Evolutionary conservation across 2,888 invertebrate genomes (phyloP).

Genomic region (Ormyrus nitidulus): DNA sequence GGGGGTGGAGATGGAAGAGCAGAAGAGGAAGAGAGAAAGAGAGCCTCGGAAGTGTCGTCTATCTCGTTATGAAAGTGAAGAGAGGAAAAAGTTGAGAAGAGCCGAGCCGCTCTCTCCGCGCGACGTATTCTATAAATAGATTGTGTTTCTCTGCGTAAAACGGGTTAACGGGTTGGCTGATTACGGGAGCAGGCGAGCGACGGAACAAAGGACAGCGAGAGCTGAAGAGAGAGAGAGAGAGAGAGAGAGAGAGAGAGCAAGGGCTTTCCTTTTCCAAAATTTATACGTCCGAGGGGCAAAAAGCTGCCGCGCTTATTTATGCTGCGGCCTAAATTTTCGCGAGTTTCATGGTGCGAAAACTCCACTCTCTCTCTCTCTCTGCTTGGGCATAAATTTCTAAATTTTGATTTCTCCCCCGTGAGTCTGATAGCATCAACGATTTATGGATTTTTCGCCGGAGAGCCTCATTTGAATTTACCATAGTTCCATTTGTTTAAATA

Average conservation of each 20-base stretch:
- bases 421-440: neutral
- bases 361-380: neutral
- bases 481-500: neutral
- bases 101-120: constrained; percentile 36
- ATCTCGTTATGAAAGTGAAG: constrained; percentile 56
- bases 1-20: neutral
- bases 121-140: constrained; percentile 59
- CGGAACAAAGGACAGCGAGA: constrained; percentile 1
- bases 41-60: constrained; percentile 56
- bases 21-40: constrained; percentile 4
- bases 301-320: constrained; percentile 44
- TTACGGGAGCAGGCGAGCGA: constrained; percentile 25
- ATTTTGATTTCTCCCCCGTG: constrained; percentile 35
- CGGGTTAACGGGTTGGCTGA: constrained; percentile 55
- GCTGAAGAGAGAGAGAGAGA: constrained; percentile 29
- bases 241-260: constrained; percentile 42
- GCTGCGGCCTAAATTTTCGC: constrained; percentile 46
- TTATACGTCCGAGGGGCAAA: constrained; percentile 36
- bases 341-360: neutral
- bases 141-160: constrained; percentile 57
- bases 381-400: constrained; percentile 40
- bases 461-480: too few relatives aligned
- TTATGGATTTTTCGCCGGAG: neutral
- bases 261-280: constrained; percentile 57
- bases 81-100: constrained; percentile 52